Base-by-base conservation (phyloP, 2,113 vertebrate genomes). In the Acanthochromis polyacanthus region DNA sequence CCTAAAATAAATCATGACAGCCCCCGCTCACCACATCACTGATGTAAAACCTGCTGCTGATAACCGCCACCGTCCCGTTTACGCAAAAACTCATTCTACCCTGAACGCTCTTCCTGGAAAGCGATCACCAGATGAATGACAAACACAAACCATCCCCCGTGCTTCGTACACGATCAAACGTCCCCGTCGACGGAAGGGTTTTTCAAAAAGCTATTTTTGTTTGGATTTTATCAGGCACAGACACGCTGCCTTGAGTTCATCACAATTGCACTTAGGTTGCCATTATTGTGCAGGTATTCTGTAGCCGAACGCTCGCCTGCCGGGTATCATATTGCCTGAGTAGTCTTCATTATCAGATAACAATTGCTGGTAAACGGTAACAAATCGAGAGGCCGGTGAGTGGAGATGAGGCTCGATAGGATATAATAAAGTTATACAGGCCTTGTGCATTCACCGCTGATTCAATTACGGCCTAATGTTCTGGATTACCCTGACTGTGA, bases 301-400 rank as follows among this genome's bases (percentile, higher is more conserved):
- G 12, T 75, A 43, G 66, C 59, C 22, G 53, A 56, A 20, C 4
- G 1, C 52, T 55, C 0, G 38, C 70, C 2, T 45, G 56, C 64
- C 5, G 14, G 14, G 70, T 73, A 88, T 91, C 79, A 38, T 52
- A 46, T 89, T 89, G 69, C 89, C 74, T 9, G 74, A 76, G 80
- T 45, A 55, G 73, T 89, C 88, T 80, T 90, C 67, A 83, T 88
- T 87, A 90, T 91, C 86, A 75, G 88, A 89, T 85, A 79, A 72
- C 82, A 77, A 68, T 59, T 66, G 75, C 83, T 81, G 86, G 86
- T 90, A 92, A 90, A 91, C 75, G 89, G 83, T 82, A 86, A 90
- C 86, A 81, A 86, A 91, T 82, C 85, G 64, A 83, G 62, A 72
- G 81, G 5, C 38, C 30, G 10, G 38, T 62, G 80, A 87, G 80